Conservation (phyloP, 2,888 invertebrate species). For the Dynastes tityus region DNA sequence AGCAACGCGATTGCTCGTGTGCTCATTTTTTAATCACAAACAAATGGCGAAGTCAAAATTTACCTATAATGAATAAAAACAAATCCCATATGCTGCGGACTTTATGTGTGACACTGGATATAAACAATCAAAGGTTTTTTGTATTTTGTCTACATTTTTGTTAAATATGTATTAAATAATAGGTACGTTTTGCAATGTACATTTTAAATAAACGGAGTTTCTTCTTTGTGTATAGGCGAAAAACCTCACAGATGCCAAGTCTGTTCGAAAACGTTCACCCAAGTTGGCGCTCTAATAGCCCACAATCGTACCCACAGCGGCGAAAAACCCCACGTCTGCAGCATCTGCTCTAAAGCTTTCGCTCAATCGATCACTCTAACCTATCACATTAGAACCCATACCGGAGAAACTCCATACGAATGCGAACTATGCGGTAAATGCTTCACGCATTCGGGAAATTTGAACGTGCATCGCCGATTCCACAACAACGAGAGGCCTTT, state of each 20-base stretch:
- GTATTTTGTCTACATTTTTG: not conserved
- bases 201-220: not conserved
- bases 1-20: too few relatives aligned
- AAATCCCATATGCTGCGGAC: too few relatives aligned
- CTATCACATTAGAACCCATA: constrained; percentile 61
- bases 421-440: constrained; percentile 55
- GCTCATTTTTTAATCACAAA: too few relatives aligned
- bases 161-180: not conserved
- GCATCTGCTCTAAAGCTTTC: constrained; percentile 62
- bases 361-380: constrained; percentile 60
- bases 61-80: too few relatives aligned
- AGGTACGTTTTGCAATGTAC: not conserved
- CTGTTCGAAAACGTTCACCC: constrained; percentile 60
- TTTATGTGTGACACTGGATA: too few relatives aligned
- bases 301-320: constrained; percentile 59
- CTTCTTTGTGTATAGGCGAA: constrained; percentile 56
- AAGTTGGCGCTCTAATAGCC: constrained; percentile 57
- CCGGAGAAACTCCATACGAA: constrained; percentile 56
- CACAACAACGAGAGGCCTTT: constrained; percentile 63
- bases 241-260: constrained; percentile 58
- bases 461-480: constrained; percentile 64
- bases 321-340: constrained; percentile 58
- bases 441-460: constrained; percentile 62
- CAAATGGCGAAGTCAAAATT: too few relatives aligned
- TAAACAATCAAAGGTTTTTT: not conserved